A percentile compares a stretch with the other conserved stretches of the same genome.
Conservation (phyloP, 2,113 vertebrate species). For the Phalacrocorax pelagicus region DNA sequence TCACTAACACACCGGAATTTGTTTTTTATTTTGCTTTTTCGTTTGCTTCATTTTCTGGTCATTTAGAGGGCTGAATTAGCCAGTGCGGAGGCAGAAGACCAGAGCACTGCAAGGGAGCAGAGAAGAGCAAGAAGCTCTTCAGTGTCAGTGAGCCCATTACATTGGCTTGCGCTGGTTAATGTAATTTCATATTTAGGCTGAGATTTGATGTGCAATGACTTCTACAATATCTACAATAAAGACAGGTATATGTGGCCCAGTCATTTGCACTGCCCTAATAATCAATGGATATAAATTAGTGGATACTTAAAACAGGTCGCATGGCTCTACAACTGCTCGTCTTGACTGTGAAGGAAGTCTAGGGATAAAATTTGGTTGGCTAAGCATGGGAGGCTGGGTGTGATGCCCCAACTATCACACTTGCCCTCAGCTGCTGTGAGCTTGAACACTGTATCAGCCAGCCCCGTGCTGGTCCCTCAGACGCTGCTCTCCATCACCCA, state of each 20-base stretch:
- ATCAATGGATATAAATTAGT: not conserved
- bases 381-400: not conserved
- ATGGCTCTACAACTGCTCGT: not conserved
- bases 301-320: not conserved
- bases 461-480: not conserved
- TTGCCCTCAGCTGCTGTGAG: not conserved
- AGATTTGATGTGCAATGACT: not conserved
- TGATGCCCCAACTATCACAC: not conserved
- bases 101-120: not conserved
- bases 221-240: not conserved
- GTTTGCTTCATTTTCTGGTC: not conserved
- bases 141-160: not conserved
- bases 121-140: not conserved
- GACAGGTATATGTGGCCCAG: not conserved
- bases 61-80: not conserved
- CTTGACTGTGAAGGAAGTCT: not conserved
- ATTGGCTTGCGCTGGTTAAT: not conserved
- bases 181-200: not conserved
- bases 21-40: not conserved
- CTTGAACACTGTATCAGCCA: not conserved
- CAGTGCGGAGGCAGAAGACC: not conserved
- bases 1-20: too few species aligned
- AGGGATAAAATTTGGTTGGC: not conserved
- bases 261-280: not conserved
- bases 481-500: not conserved